Conservation (phyloP, 2,113 vertebrate genomes). For the Emydocephalus ijimae region DNA sequence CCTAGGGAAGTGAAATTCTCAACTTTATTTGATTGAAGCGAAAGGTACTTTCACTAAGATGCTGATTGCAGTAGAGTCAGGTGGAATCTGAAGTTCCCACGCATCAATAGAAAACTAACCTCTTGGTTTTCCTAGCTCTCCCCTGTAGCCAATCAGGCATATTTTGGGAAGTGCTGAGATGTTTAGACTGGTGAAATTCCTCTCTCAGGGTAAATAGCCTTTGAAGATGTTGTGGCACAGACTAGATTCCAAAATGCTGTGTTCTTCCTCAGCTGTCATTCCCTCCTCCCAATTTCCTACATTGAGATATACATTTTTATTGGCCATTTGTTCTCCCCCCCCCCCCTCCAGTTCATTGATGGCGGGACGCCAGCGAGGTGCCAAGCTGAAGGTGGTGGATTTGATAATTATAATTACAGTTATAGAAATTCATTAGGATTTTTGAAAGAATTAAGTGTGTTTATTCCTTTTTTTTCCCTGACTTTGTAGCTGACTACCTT, state of each 20-base stretch:
- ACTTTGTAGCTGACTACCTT: neutral
- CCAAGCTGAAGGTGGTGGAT: neutral
- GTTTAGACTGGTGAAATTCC: neutral
- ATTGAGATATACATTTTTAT: neutral
- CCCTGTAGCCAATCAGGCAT: neutral
- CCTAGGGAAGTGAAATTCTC: neutral
- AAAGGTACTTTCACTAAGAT: neutral
- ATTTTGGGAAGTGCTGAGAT: neutral
- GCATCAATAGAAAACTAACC: too few species aligned
- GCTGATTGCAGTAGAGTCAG: neutral
- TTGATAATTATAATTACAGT: neutral
- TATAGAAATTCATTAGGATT: neutral
- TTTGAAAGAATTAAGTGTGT: neutral
- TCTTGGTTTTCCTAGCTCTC: too few species aligned
- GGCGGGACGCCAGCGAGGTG: neutral
- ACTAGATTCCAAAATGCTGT: neutral
- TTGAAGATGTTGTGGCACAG: neutral
- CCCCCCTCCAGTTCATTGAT: neutral
- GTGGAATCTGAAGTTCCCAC: neutral
- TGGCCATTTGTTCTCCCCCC: neutral
- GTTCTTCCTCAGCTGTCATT: neutral
- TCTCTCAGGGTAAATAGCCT: neutral
- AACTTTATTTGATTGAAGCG: neutral
- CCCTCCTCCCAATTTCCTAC: neutral
- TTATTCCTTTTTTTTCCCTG: neutral